Evolutionary conservation across 2,797 vertebrate genomes (phyloP).

Genomic region (Cyclopterus lumpus): DNA sequence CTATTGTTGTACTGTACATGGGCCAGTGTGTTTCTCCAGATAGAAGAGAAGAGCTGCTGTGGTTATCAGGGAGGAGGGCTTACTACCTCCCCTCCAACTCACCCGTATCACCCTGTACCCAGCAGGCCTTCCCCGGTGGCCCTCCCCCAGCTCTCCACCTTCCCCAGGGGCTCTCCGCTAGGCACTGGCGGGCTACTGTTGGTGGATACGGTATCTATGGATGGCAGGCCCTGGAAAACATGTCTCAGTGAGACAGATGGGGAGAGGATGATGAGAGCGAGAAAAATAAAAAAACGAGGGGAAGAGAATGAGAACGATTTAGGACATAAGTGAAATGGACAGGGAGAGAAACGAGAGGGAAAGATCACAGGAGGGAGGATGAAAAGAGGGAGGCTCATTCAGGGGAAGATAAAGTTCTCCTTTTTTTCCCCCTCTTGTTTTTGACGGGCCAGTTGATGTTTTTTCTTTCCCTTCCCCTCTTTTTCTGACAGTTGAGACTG

Average conservation of each 20-base stretch:
- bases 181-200: conserved; percentile 82
- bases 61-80: conserved; percentile 64
- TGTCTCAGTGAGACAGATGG: conserved; percentile 80
- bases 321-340: conserved; percentile 39
- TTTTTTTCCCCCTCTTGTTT: conserved; percentile 74
- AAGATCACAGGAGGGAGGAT: conserved; percentile 56
- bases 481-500: conserved; percentile 75
- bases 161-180: conserved; percentile 72
- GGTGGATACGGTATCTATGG: conserved; percentile 86
- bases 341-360: conserved; percentile 45
- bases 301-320: conserved; percentile 52
- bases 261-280: conserved; percentile 74
- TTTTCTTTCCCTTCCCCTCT: conserved; percentile 64
- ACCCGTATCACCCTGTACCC: conserved; percentile 79
- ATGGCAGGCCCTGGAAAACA: conserved; percentile 82
- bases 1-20: conserved; percentile 31
- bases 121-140: conserved; percentile 56
- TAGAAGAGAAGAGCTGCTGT: conserved; percentile 23
- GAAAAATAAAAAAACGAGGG: not conserved
- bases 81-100: conserved; percentile 55
- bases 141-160: conserved; percentile 49
- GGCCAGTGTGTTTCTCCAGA: conserved; percentile 51
- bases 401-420: conserved; percentile 76
- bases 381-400: conserved; percentile 69
- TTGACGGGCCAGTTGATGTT: conserved; percentile 72